A percentile compares a stretch with the other conserved stretches of the same genome.
phyloP scores from a whole-genome alignment of 2,888 invertebrate genomes.

The Torymus auratus region DNA sequence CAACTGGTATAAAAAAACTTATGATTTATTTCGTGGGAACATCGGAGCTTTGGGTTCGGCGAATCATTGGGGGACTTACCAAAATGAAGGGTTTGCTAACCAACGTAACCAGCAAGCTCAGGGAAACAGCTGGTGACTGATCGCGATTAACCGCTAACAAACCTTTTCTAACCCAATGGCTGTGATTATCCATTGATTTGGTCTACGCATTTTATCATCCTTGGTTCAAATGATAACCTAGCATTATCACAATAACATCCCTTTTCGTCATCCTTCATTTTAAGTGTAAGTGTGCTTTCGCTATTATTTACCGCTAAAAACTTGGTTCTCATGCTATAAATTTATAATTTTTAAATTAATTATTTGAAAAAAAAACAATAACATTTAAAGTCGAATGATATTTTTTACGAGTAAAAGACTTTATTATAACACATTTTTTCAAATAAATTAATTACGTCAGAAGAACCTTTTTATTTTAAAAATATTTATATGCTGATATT shows the following conservation, averaged over 20 bases:
- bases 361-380: no score
- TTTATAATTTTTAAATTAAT: no score
- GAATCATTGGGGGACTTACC: constrained; percentile 66
- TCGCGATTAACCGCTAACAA: constrained; percentile 52
- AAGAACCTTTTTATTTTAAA: no score
- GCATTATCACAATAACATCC: constrained; percentile 37
- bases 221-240: constrained; percentile 21
- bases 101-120: constrained; percentile 63
- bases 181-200: constrained; percentile 51
- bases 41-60: constrained; percentile 66
- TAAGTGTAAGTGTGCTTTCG: constrained; percentile 45
- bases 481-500: neutral
- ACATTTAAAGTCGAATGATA: no score
- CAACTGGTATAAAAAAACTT: constrained; percentile 71
- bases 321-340: no score
- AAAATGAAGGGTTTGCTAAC: constrained; percentile 66
- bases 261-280: constrained; percentile 49
- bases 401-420: no score
- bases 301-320: constrained; percentile 3
- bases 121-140: constrained; percentile 59
- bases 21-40: constrained; percentile 67
- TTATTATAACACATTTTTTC: no score
- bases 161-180: constrained; percentile 50
- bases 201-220: constrained; percentile 39
- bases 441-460: no score